Evolutionary conservation across 2,797 vertebrate genomes (phyloP).

Genomic region (Coilia nasus): DNA sequence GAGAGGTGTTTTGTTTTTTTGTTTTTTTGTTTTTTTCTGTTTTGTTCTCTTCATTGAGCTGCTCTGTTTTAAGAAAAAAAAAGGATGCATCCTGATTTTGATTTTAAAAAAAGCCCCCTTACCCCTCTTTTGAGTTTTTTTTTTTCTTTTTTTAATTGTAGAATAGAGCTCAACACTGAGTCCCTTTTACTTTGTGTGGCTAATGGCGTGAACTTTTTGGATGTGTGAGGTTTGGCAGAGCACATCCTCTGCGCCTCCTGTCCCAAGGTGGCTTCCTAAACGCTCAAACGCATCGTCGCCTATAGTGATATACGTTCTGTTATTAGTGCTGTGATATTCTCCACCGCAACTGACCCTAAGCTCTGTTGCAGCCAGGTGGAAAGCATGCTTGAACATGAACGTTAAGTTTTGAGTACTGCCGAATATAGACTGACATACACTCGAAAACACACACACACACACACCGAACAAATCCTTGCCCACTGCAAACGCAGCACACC

Average conservation of each 20-base stretch:
- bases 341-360: background rate
- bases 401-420: background rate
- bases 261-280: slow-evolving; percentile 31
- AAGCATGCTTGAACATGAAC: background rate
- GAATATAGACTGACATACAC: background rate
- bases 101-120: background rate
- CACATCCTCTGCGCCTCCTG: background rate
- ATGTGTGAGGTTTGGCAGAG: slow-evolving; percentile 9
- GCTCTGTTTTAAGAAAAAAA: slow-evolving; percentile 41
- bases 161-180: slow-evolving; percentile 9
- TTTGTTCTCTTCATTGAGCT: slow-evolving; percentile 33
- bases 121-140: background rate
- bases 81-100: slow-evolving; percentile 34
- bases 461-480: background rate
- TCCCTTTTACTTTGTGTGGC: slow-evolving; percentile 22
- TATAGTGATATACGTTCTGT: background rate
- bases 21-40: background rate
- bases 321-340: background rate
- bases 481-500: background rate
- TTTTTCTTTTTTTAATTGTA: background rate
- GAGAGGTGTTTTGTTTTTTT: background rate
- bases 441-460: background rate
- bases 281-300: background rate
- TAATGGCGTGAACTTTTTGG: slow-evolving; percentile 24
- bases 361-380: background rate